These are phyloP conservation scores for Nothocercus nigrocapillus DNA, from an alignment of 2,113 vertebrate species.

Conservation along the genomic window DNA sequence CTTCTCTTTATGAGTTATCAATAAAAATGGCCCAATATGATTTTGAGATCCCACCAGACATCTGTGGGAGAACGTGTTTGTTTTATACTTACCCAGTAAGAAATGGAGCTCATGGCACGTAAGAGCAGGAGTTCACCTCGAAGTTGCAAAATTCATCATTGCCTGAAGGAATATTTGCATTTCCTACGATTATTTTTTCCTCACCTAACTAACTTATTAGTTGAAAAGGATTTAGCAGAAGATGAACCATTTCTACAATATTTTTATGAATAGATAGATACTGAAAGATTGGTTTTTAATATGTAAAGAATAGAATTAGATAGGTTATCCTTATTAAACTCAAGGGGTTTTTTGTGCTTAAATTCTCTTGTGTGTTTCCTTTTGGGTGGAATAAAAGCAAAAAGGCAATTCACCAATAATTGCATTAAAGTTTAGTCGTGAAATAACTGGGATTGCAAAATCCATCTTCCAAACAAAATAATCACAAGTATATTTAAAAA, in stretches of 20 bases:
- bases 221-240: not conserved
- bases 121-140: not conserved
- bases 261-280: not conserved
- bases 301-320: not conserved
- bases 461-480: not conserved
- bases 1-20: not conserved
- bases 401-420: not conserved
- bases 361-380: not conserved
- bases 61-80: accelerated
- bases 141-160: not conserved
- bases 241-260: not conserved
- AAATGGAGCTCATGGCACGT: not conserved
- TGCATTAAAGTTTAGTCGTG: not conserved
- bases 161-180: not conserved
- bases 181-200: not conserved
- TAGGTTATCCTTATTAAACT: not conserved
- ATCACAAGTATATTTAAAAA: not conserved
- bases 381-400: not conserved
- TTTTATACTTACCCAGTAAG: not conserved
- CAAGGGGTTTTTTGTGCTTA: not conserved
- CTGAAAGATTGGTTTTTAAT: not conserved
- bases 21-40: not conserved
- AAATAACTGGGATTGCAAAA: not conserved
- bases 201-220: not conserved
- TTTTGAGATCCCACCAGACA: not conserved